Base-by-base conservation (phyloP, 2,888 invertebrate species). In the Philereme vetulata region DNA sequence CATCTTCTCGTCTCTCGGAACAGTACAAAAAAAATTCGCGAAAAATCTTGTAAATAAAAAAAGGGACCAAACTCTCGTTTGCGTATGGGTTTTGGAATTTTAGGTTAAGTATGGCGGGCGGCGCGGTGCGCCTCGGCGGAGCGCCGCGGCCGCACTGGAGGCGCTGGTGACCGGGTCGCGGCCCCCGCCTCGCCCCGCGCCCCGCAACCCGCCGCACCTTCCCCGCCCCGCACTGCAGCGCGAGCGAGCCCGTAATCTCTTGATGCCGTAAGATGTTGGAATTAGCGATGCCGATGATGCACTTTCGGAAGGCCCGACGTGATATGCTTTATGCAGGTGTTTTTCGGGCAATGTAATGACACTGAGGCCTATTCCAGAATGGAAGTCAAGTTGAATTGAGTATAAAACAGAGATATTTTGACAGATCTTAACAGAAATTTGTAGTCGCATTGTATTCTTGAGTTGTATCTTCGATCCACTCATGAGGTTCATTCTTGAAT, bases 111-210 rank as follows among this genome's bases (percentile, higher is more conserved):
- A 21, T 5, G 58, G 46, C 52, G 10, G 70, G 77, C 69, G 72
- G 71, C 85, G 71, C 85, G 75, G 81, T 81, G 86, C 85, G 85
- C 88, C 89, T 86, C 84, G 86, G 85, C 85, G 86, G 85, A 82
- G 84, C 85, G 90, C 90, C 88, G 90, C 88, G 89, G 84, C 90
- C 86, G 90, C 90, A 88, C 90, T 89, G 87, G 74, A 76, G 75
- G 76, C 72, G 76, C 70, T 72, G 78, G 84, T 88, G 88, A 88
- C 89, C 89, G 82, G 88, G 89, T 86, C 89, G 86, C 86, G 81
- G 70, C 80, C 74, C 76, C 72, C 51, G 64, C 55, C 59, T 54
- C 10, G 64, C 63, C 54, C 62, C 57, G 65, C 54, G 56, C 53
- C 49, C 53, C 47, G 49, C 51, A 42, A 40, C 66, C 34, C 66